Evolutionary conservation across 2,888 invertebrate genomes (phyloP).

Genomic region (Drosophila helvetica): DNA sequence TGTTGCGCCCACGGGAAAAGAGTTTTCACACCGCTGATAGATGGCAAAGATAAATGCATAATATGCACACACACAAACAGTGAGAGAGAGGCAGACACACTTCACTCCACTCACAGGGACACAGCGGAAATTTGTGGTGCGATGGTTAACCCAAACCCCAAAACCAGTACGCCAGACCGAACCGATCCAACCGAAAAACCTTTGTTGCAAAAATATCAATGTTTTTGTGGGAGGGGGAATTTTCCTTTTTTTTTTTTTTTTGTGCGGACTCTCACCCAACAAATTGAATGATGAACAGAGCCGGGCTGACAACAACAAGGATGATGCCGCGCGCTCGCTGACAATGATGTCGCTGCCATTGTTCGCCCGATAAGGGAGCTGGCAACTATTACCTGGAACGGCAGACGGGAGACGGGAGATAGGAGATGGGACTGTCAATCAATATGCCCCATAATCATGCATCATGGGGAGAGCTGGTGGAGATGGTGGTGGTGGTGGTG

Average conservation of each 20-base stretch:
- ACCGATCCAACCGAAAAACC: constrained; percentile 12
- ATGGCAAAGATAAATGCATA: constrained; percentile 73
- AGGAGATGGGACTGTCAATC: constrained; percentile 33
- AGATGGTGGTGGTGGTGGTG: not conserved
- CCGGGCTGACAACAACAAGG: constrained; percentile 5
- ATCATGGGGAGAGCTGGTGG: constrained; percentile 7
- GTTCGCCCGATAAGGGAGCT: constrained; percentile 65
- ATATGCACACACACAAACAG: constrained; percentile 32
- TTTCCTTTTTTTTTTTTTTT: not conserved
- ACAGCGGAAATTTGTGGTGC: constrained; percentile 63
- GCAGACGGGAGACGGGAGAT: not conserved
- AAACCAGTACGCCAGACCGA: constrained; percentile 46
- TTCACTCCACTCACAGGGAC: constrained; percentile 18
- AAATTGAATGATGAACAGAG: constrained; percentile 55
- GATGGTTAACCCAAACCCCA: constrained; percentile 40
- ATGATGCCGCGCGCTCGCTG: not conserved
- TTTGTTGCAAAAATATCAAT: constrained; percentile 44
- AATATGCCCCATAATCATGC: constrained; percentile 33
- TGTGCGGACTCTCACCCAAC: constrained; percentile 11
- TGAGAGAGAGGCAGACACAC: not conserved
- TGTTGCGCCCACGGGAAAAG: constrained; percentile 58
- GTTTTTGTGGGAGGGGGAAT: constrained; percentile 6
- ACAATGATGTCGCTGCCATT: constrained; percentile 48
- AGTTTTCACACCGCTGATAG: constrained; percentile 68
- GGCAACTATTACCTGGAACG: constrained; percentile 60